Percentiles rank a stretch among this genome's conserved stretches.
Conservation (phyloP, 1,140 invertebrate species). For the Drosophila tropicalis region DNA sequence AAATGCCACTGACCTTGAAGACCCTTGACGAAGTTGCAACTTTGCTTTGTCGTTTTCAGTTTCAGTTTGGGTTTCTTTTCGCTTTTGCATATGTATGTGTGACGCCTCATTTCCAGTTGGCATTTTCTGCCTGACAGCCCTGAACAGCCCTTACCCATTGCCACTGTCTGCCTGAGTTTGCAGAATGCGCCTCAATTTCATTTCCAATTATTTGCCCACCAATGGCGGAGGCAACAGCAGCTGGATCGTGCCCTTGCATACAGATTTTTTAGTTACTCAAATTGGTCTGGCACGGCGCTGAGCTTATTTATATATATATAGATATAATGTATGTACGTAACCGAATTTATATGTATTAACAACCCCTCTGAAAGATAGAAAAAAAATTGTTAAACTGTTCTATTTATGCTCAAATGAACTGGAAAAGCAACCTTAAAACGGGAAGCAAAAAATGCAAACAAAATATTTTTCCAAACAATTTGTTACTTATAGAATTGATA, state of each 20-base stretch:
- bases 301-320: constrained; percentile 1
- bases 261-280: constrained; percentile 19
- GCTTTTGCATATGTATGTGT: constrained; percentile 43
- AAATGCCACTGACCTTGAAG: constrained; percentile 68
- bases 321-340: not conserved
- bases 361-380: not conserved
- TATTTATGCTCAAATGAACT: constrained; percentile 10
- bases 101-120: constrained; percentile 78
- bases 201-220: constrained; percentile 54
- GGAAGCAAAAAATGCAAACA: not conserved
- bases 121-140: constrained; percentile 51
- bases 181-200: constrained; percentile 22
- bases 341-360: not conserved
- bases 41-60: constrained; percentile 20
- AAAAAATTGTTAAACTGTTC: constrained; percentile 1
- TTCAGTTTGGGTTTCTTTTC: not conserved
- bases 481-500: not conserved
- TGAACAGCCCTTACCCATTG: not conserved
- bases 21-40: constrained; percentile 6
- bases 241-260: constrained; percentile 37
- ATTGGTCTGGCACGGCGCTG: constrained; percentile 26
- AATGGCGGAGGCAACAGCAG: constrained; percentile 22
- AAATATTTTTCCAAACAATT: not conserved
- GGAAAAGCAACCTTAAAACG: not conserved
- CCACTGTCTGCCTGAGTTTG: not conserved